Percentiles rank a stretch among this genome's conserved stretches.
Evolutionary conservation across 2,797 vertebrate species (phyloP).

Genomic region (Gorsachius magnificus): DNA sequence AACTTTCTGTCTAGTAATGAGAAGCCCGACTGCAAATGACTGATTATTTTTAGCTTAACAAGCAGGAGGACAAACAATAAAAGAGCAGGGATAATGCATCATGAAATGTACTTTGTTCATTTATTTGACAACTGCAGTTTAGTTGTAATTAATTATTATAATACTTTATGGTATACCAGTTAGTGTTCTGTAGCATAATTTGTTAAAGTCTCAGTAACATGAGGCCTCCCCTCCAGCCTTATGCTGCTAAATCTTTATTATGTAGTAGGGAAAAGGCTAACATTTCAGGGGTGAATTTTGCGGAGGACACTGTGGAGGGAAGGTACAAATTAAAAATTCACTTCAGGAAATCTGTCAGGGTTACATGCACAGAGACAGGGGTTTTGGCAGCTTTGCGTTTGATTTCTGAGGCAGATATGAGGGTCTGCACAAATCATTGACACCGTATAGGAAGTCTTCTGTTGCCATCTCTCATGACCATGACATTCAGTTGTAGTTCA

Average conservation of each 20-base stretch:
- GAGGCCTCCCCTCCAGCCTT: not conserved
- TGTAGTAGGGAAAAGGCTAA: not conserved
- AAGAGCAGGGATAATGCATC: constrained; percentile 32
- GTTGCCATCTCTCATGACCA: accelerated
- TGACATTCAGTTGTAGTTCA: accelerated
- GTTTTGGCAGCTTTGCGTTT: not conserved
- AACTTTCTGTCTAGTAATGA: not conserved
- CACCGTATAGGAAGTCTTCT: accelerated
- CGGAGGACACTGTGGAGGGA: not conserved
- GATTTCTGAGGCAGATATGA: not conserved
- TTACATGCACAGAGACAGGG: not conserved
- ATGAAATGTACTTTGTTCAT: constrained; percentile 33
- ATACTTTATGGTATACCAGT: constrained; percentile 8
- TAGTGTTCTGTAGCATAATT: constrained; percentile 1
- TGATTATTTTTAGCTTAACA: constrained; percentile 24
- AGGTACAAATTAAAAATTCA: not conserved
- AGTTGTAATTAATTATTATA: constrained; percentile 57
- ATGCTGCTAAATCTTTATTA: not conserved
- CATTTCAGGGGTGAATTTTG: not conserved
- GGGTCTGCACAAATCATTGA: not conserved
- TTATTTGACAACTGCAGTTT: constrained; percentile 53
- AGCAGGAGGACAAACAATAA: constrained; percentile 47
- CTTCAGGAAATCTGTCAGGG: not conserved
- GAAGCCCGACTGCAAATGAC: not conserved
- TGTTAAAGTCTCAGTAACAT: not conserved